A percentile compares a stretch with the other conserved stretches of the same genome.
These are phyloP conservation scores for Copsychus sechellarum DNA, from an alignment of 2,113 vertebrate genomes.

Conservation along the genomic window DNA sequence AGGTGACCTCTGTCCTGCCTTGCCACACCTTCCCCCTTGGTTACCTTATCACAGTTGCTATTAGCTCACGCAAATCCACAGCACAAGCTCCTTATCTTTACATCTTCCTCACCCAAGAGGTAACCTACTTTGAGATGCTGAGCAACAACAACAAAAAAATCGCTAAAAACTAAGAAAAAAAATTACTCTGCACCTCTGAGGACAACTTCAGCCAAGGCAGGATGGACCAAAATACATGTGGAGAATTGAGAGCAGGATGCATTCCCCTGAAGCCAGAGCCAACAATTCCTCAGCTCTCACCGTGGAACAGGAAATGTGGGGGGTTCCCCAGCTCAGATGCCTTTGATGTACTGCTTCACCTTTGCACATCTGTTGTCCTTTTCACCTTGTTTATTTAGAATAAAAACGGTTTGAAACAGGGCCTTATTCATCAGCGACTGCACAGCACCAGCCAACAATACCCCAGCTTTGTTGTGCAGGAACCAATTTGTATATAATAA, in stretches of 20 bases:
- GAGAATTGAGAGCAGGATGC: neutral
- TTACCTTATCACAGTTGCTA: neutral
- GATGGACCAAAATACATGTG: rapidly evolving
- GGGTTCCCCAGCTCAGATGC: neutral
- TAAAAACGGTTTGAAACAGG: neutral
- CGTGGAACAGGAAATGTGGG: neutral
- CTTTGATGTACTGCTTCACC: neutral
- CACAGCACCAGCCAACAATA: neutral
- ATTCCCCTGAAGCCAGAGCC: neutral
- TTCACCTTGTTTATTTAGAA: neutral
- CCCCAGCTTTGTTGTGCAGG: rapidly evolving
- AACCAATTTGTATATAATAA: neutral
- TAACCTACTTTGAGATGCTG: neutral
- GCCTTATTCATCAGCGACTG: neutral
- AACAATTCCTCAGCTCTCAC: neutral
- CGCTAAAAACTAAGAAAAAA: neutral
- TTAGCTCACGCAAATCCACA: neutral
- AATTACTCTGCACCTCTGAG: neutral
- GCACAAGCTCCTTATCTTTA: neutral
- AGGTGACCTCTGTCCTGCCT: neutral
- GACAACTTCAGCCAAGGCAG: neutral
- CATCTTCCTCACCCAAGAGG: neutral
- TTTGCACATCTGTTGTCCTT: neutral
- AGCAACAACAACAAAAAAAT: neutral
- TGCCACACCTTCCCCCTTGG: neutral